phyloP scores from a whole-genome alignment of 2,888 invertebrate genomes.

The Tenthredo amoena region DNA sequence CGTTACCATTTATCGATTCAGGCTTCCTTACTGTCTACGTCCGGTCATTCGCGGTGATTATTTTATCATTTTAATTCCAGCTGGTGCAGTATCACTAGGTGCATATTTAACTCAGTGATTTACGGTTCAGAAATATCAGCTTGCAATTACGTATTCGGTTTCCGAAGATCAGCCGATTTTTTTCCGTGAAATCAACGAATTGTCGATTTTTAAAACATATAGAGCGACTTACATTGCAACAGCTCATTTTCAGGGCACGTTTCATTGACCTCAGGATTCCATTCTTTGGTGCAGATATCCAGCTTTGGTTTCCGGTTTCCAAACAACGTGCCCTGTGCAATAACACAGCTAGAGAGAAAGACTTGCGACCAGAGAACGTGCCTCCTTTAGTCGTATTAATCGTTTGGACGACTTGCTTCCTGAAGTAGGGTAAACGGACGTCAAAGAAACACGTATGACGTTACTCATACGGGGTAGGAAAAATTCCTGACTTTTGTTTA shows the following conservation, averaged over 20 bases:
- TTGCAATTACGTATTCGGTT: not conserved
- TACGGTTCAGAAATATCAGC: not conserved
- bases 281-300: not conserved
- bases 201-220: not conserved
- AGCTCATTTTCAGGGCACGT: not conserved
- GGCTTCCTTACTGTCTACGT: not conserved
- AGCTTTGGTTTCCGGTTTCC: not conserved
- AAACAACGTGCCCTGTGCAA: conserved; percentile 2
- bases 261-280: not conserved
- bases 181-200: not conserved
- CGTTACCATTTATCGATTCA: conserved; percentile 11
- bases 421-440: not conserved
- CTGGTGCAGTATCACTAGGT: not conserved
- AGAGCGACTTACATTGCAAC: not conserved
- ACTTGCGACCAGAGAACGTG: not conserved
- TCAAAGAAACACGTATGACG: not conserved
- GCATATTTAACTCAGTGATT: not conserved
- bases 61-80: not conserved
- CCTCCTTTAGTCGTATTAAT: not conserved
- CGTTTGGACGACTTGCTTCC: not conserved
- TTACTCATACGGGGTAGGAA: not conserved
- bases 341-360: not conserved
- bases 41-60: not conserved
- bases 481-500: conserved; percentile 11
- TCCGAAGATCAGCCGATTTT: not conserved